A percentile compares a stretch with the other conserved stretches of the same genome.
These are phyloP conservation scores for Omphaloscelis lunosa DNA, from an alignment of 2,888 invertebrate species.

Conservation along the genomic window DNA sequence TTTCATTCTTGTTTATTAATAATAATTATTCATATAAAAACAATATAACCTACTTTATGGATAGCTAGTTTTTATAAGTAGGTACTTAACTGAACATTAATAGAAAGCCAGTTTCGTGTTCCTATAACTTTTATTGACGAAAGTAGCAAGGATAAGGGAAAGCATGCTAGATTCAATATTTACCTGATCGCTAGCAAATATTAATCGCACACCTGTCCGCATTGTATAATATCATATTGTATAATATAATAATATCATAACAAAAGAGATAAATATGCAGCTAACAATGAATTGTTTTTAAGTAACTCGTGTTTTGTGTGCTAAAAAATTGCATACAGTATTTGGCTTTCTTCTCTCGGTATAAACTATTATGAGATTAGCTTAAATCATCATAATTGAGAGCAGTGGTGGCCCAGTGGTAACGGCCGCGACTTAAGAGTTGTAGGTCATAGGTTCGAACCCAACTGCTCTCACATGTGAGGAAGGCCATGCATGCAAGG, in stretches of 20 bases:
- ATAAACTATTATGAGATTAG: no score
- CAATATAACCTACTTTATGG: neutral
- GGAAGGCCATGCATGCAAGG: no score
- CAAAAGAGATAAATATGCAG: conserved; percentile 5
- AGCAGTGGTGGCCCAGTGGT: no score
- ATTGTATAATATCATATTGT: conserved; percentile 33
- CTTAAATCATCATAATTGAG: no score
- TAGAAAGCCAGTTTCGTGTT: neutral
- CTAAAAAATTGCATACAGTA: no score
- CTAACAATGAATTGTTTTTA: neutral
- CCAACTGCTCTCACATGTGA: no score
- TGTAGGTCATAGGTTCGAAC: no score
- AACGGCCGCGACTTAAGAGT: no score
- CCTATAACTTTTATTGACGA: neutral
- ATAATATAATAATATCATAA: conserved; percentile 27
- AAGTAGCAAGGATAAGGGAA: conserved; percentile 16
- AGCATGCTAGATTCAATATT: conserved; percentile 11
- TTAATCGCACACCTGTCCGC: conserved; percentile 38
- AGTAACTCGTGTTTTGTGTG: no score
- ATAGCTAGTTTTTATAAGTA: conserved; percentile 5
- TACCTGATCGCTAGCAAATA: conserved; percentile 25
- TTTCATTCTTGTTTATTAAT: no score
- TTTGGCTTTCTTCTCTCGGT: no score
- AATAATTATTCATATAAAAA: conserved; percentile 1
- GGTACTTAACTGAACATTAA: neutral